A percentile compares a stretch with the other conserved stretches of the same genome.
Evolutionary conservation across 2,888 invertebrate genomes (phyloP).

Genomic region (Drosophila suboccidentalis): DNA sequence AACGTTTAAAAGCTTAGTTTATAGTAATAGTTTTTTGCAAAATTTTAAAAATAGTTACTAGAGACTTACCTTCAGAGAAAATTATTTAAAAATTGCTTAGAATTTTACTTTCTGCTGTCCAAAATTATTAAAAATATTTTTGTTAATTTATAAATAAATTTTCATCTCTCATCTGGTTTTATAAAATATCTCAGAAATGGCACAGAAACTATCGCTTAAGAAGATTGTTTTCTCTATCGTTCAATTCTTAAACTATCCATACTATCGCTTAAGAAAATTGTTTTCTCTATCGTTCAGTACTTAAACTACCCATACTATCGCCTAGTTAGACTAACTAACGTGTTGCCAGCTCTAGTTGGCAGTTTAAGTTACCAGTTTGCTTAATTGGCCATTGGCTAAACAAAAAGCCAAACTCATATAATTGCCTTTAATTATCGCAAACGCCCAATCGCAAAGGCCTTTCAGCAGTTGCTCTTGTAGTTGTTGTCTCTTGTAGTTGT

Average conservation of each 20-base stretch:
- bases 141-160: no score
- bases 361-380: slow-evolving; percentile 64
- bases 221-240: background rate
- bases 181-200: no score
- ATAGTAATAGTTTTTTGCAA: no score
- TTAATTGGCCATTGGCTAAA: slow-evolving; percentile 73
- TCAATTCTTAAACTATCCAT: background rate
- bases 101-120: no score
- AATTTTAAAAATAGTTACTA: no score
- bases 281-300: no score
- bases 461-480: slow-evolving; percentile 27
- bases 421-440: slow-evolving; percentile 83
- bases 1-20: no score
- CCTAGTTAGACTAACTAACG: background rate
- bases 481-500: slow-evolving; percentile 17
- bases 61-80: no score
- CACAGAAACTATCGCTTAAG: slow-evolving; percentile 6
- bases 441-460: slow-evolving; percentile 81
- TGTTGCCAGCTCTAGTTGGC: slow-evolving; percentile 15
- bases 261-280: slow-evolving; percentile 11
- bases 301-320: slow-evolving; percentile 9
- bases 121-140: no score
- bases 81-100: no score
- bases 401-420: slow-evolving; percentile 67
- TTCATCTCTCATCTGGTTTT: no score